Percentiles rank a stretch among this genome's conserved stretches.
Conservation (phyloP, 2,113 vertebrate genomes). For the Notechis scutatus region DNA sequence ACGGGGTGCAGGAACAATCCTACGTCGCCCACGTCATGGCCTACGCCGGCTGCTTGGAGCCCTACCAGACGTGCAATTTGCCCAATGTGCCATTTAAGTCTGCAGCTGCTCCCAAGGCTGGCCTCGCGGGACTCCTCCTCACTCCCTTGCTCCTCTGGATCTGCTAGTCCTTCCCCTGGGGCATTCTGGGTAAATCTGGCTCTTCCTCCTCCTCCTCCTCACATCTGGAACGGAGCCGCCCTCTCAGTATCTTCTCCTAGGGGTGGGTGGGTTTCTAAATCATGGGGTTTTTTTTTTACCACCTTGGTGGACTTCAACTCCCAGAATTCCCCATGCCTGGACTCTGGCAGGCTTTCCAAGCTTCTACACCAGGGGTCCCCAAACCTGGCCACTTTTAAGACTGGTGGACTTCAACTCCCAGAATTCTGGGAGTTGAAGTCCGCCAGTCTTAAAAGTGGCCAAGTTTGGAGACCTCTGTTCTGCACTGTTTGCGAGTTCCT, state of each 20-base stretch:
- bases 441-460: too few species aligned
- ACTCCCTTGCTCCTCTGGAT: neutral
- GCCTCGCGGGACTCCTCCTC: neutral
- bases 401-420: too few species aligned
- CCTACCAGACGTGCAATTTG: conserved; percentile 68
- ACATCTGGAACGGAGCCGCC: fast-evolving
- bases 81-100: fast-evolving
- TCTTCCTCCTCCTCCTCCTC: conserved; percentile 8
- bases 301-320: too few species aligned
- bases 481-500: neutral
- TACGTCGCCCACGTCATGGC: conserved; percentile 86
- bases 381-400: too few species aligned
- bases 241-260: neutral
- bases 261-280: too few species aligned
- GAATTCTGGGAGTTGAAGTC: too few species aligned
- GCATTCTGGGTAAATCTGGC: too few species aligned
- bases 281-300: too few species aligned
- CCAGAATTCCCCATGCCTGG: neutral
- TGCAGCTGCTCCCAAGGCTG: fast-evolving
- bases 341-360: neutral
- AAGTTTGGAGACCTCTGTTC: too few species aligned
- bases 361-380: neutral
- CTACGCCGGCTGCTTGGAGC: conserved; percentile 82
- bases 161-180: fast-evolving
- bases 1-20: conserved; percentile 87